Evolutionary conservation across 2,113 vertebrate species (phyloP), one percentile per base, ranked within the genome.

Genomic region (Daboia siamensis): DNA sequence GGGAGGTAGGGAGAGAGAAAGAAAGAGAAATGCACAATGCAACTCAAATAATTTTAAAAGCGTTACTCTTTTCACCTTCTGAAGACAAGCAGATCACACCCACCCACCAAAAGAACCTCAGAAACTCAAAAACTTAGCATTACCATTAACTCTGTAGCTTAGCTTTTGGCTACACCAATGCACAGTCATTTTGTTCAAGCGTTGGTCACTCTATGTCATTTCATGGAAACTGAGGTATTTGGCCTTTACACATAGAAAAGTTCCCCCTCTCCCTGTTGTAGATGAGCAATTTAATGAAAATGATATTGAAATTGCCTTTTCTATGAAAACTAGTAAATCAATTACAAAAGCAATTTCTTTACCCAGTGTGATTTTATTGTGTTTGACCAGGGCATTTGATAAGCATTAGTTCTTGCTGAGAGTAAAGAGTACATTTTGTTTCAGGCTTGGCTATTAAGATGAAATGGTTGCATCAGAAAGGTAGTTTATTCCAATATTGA

Each of bases 281-380:
- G 97, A 96, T 93, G 96, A 97, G 93, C 94, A 95, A 94, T 95
- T 96, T 96, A 97, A 97, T 97, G 95, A 97, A 95, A 97, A 97
- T 96, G 90, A 95, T 95, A 92, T 96, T 96, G 93, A 96, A 97
- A 97, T 80, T 96, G 91, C 84, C 91, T 97, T 97, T 93, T 95
- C 54, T 80, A 92, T 95, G 95, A 96, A 96, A 97, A 97, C 94
- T 95, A 96, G 94, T 95, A 96, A 97, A 97, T 97, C 96, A 97
- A 97, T 97, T 97, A 96, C 93, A 96, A 96, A 97, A 97, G 96
- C 96, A 94, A 94, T 97, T 97, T 97, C 95, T 94, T 97, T 96
- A 94, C 94, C 94, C 95, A 95, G 95, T 96, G 94, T 97, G 96
- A 96, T 96, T 97, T 97, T 95, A 96, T 96, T 96, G 94, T 97